Evolutionary conservation across 2,888 invertebrate genomes (phyloP), one percentile per base, ranked within the genome.

Genomic region (Noctua comes): DNA sequence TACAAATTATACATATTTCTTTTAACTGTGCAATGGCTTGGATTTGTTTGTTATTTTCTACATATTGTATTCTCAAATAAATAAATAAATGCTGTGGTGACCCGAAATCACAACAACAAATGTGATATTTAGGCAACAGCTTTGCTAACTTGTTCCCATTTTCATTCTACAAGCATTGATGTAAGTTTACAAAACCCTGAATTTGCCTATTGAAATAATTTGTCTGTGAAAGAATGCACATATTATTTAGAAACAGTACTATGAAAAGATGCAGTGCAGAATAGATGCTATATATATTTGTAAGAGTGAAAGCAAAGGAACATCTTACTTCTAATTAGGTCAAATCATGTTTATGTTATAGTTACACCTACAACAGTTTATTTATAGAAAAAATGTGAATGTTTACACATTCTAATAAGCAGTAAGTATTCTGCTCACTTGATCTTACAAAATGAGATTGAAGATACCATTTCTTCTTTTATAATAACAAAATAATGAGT

Each of bases 271-370:
- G 27, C 27, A 73, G 31, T 66, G 48, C 57, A n/a, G n/a, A 66
- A 43, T 27, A 46, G 8, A 68, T 62, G 51, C 16, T 1, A 36
- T n/a, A n/a, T n/a, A 7, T 5, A 36, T 43, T 51, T 59, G 16
- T 21, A 54, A 62, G 24, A 62, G 16, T 21, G 31, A 31, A 57
- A 62, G 36, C 64, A 46, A 27, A 31, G 24, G 71, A 64, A 68
- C 40, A 64, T 81, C 48, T 36, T 31, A 57, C 16, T 51, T 73
- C 27, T 73, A 84, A 82, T 80, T 84, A 73, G 85, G 85, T 73
- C 82, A 80, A 31, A 36, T 36, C 11, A 69, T 85, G 68, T 71
- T 80, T 71, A 68, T 43, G 31, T 84, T 84, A 46, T 71, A 68
- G 48, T 57, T 68, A 71, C 62, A 79, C 54, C 54, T 36, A 57